Base-by-base conservation (phyloP, 2,888 invertebrate genomes). In the Parochlus steinenii region DNA sequence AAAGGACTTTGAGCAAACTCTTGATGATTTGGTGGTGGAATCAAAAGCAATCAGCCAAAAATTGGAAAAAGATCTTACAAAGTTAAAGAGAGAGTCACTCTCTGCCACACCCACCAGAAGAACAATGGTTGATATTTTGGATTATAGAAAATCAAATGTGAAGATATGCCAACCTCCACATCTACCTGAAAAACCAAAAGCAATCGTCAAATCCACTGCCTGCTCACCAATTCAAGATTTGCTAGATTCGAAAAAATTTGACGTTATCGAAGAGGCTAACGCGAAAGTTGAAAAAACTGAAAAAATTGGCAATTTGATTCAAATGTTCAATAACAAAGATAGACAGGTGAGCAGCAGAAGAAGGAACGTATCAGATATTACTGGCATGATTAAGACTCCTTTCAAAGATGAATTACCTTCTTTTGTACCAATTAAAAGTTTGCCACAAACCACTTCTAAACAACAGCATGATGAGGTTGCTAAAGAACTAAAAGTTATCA, bases 21-120 rank as follows among this genome's bases (percentile, higher is more conserved):
- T 36, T 2, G 30, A 36, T 36, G 36, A 23, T 6, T 24, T 36
- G 15, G 36, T 36, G 15, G 18, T 36, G 11, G 36, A 36, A 24
- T 36, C 36, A 18, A 36, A 36, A 30, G 36, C 36, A 7, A 36
- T 36, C 22, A 36, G 30, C 30, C 36, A 36, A 30, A 36, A 36
- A 24, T 24, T 36, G 25, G 36, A 36, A 24, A 36, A 36, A 19
- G 36, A 36, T 36, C 30, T 36, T 17, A 30, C 36, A 30, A 36
- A 36, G 18, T 24, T 36, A 18, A 36, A 36, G 16, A 29, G 36
- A 5, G 36, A 36, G 25, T 30, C 36, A 17, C 30, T 30, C 16
- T 24, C 36, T 10, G 30, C 36, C 14, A 31, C 18, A 30, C 19
- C 30, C 18, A n/a, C 31, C 10, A 26, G 25, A 24, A 36, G 30